Conservation (phyloP, 2,113 vertebrate genomes). For the Syrrhaptes paradoxus region DNA sequence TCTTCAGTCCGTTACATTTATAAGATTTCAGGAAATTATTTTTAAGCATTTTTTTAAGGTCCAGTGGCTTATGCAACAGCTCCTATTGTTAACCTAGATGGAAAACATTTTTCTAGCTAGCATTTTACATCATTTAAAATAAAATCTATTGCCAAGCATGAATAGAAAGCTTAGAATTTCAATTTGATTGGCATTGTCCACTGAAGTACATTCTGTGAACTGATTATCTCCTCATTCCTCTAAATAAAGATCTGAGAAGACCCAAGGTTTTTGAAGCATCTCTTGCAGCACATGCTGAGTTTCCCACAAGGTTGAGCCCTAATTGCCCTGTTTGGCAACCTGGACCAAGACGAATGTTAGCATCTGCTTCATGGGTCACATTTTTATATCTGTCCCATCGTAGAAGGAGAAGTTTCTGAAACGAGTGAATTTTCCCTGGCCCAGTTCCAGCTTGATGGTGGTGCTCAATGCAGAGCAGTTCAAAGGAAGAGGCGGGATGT, state of each 20-base stretch:
- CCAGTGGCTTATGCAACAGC: slow-evolving; percentile 2
- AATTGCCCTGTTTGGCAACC: neutral
- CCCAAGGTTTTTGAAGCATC: neutral
- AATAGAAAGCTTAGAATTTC: neutral
- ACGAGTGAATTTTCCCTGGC: neutral
- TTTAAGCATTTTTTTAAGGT: neutral
- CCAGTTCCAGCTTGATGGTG: neutral
- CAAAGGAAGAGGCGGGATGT: neutral
- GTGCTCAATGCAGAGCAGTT: fast-evolving
- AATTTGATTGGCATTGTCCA: neutral
- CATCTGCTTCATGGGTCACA: neutral
- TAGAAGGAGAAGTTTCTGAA: neutral
- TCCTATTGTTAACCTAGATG: slow-evolving; percentile 6
- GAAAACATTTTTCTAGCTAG: slow-evolving; percentile 1
- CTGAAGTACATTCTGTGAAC: neutral
- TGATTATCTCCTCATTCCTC: neutral
- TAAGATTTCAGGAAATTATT: slow-evolving; percentile 9
- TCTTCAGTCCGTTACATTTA: neutral
- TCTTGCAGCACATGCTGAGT: neutral
- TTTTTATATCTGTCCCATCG: neutral
- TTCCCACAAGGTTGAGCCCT: neutral
- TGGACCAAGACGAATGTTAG: fast-evolving
- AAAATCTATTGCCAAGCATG: neutral
- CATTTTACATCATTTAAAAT: neutral
- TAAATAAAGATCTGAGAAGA: neutral